A percentile compares a stretch with the other conserved stretches of the same genome.
Evolutionary conservation across 1,140 invertebrate genomes (phyloP).

Genomic region (Bombus consobrinus): DNA sequence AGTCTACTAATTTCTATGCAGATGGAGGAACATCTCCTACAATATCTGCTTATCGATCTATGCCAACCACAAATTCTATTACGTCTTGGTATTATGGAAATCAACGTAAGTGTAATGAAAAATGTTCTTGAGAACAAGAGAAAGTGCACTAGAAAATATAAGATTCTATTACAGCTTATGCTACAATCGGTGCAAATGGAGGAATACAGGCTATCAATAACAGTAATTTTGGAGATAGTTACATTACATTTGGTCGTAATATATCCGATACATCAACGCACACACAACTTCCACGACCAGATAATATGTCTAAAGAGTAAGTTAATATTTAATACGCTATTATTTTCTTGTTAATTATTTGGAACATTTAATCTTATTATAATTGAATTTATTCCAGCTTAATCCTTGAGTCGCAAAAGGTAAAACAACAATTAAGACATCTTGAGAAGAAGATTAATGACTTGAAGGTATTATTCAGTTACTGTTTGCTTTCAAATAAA

Average conservation of each 20-base stretch:
- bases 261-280: constrained; percentile 72
- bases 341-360: neutral
- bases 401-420: constrained; percentile 85
- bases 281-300: constrained; percentile 74
- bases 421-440: constrained; percentile 86
- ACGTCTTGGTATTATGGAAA: constrained; percentile 83
- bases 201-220: constrained; percentile 73
- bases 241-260: constrained; percentile 82
- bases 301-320: constrained; percentile 81
- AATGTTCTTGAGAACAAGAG: neutral
- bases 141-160: neutral
- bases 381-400: constrained; percentile 76
- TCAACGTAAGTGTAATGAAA: constrained; percentile 76
- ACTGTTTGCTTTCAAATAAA: neutral
- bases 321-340: constrained; percentile 52
- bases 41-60: constrained; percentile 81
- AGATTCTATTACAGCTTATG: constrained; percentile 71
- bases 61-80: constrained; percentile 83
- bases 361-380: neutral
- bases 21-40: constrained; percentile 77
- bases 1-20: constrained; percentile 77
- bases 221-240: constrained; percentile 78
- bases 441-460: constrained; percentile 87
- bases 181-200: constrained; percentile 73
- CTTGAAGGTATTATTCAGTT: constrained; percentile 82